Evolutionary conservation across 2,797 vertebrate species (phyloP), one percentile per base, ranked within the genome.

Genomic region (Aselliscus stoliczkanus): DNA sequence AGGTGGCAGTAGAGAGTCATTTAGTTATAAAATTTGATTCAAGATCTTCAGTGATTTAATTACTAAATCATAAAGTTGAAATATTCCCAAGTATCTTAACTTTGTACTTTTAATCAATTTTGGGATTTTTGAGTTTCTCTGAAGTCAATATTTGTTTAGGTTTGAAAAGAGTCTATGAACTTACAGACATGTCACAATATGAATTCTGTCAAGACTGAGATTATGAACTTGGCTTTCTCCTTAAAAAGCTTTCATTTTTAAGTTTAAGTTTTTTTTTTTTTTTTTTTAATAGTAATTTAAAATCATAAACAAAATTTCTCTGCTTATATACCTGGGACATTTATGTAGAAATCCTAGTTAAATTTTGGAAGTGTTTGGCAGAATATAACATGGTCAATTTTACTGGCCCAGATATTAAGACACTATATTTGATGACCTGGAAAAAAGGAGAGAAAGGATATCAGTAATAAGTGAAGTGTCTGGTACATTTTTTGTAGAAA

Each of bases 1-100:
- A 90, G 79, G 39, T 92, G 69, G 54, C 52, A 70, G 27, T 54
- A 89, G 56, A 93, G 70, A 95, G 86, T 75, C 25, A 37, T 75
- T 93, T 80, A 73, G 12, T 50, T 83, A 54, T 39, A 54, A 54
- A 88, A 75, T 84, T 10, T n/a, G 72, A 80, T 75, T 82, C 4
- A 87, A 31, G 39, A 5, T 87, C 27, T 94, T 94, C 15, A 69
- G 56, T 93, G 37, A 88, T 90, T 90, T 88, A 92, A 86, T 84
- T 82, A 34, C 10, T 90, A 60, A 94, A 65, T 82, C 64, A 37
- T 80, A 60, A 52, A 94, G 89, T 8, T 81, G 31, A 70, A 89
- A 67, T 87, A 88, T 81, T 70, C n/a, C 29, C 31, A 5, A 67
- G 11, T 64, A 82, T 77, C 70, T 93, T 92, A 58, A 56, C 13